Base-by-base conservation (phyloP, 2,113 vertebrate genomes). In the Percopsis transmontana region DNA sequence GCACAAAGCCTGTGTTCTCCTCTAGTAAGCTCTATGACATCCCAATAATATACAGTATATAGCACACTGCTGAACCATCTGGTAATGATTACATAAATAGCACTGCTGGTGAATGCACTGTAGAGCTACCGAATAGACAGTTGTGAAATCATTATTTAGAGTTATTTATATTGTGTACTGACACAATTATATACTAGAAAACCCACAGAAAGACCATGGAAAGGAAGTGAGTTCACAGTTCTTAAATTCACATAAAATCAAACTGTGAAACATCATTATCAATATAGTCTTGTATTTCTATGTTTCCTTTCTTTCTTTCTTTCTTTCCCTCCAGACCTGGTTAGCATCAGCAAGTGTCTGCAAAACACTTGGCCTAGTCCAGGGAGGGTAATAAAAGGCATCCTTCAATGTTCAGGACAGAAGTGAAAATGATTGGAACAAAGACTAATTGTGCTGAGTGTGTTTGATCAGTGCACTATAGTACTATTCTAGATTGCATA, bases 1-100 rank as follows among this genome's bases (percentile, higher is more conserved):
- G 62, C 64, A 58, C 48, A 64, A 58, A 68, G 66, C 47, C 52
- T 14, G 74, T 62, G 73, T 81, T 68, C 76, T 68, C 79, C 61
- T 62, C 66, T 72, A 80, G 42, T 79, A 70, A 79, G 52, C 38
- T 23, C 59, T 16, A 1, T 20, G 13, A 63, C 62, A 72, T 76
- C 48, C 55, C 71, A 59, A 33, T 51, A 41, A 39, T 55, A 63
- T 58, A 52, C 48, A 33, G 21, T 55, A 63, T 58, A 52, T 55
- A 33, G 21, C 44, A 21, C 9, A 50, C n/a, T 21, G 20, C 27
- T 2, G 38, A 66, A 51, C 21, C 18, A 64, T 71, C 73, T 48
- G 23, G 18, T 65, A 65, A 62, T 33, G 23, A 76, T 41, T 4
- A 42, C 51, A 50, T 74, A 50, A 76, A 72, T 41, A 5, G 14